phyloP scores from a whole-genome alignment of 2,888 invertebrate species.

The Xanthorhoe designata region DNA sequence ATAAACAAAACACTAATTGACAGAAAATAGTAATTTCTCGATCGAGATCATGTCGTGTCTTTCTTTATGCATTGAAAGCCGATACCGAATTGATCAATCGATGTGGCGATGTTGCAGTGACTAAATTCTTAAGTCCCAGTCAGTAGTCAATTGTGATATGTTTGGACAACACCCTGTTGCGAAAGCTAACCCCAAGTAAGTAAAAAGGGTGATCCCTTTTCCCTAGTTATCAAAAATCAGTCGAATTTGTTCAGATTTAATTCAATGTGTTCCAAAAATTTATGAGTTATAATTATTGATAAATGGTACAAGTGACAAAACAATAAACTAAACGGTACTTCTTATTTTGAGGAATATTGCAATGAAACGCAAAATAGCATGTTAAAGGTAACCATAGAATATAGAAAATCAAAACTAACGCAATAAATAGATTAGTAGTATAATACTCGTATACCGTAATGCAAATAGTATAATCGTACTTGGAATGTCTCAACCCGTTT shows the following conservation, averaged over 20 bases:
- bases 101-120: conserved; percentile 12
- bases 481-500: conserved; percentile 67
- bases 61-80: conserved; percentile 37
- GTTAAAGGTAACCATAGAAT: background rate
- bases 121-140: conserved; percentile 35
- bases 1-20: conserved; percentile 47
- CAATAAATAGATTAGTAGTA: conserved; percentile 25
- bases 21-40: conserved; percentile 34
- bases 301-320: background rate
- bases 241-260: conserved; percentile 52
- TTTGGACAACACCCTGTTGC: conserved; percentile 75
- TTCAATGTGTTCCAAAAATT: conserved; percentile 46
- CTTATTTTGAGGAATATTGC: background rate
- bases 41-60: conserved; percentile 34
- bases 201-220: conserved; percentile 72
- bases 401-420: conserved; percentile 24
- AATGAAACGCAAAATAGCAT: conserved; percentile 4
- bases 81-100: conserved; percentile 25
- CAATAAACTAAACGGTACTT: conserved; percentile 6
- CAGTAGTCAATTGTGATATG: conserved; percentile 66
- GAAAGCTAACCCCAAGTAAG: conserved; percentile 65
- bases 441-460: conserved; percentile 20
- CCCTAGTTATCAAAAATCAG: conserved; percentile 65
- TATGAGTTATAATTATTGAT: conserved; percentile 13
- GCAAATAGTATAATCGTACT: conserved; percentile 30